Base-by-base conservation (phyloP, 37 sponge, comb jelly and placozoan genomes). In the Crambe crambe region DNA sequence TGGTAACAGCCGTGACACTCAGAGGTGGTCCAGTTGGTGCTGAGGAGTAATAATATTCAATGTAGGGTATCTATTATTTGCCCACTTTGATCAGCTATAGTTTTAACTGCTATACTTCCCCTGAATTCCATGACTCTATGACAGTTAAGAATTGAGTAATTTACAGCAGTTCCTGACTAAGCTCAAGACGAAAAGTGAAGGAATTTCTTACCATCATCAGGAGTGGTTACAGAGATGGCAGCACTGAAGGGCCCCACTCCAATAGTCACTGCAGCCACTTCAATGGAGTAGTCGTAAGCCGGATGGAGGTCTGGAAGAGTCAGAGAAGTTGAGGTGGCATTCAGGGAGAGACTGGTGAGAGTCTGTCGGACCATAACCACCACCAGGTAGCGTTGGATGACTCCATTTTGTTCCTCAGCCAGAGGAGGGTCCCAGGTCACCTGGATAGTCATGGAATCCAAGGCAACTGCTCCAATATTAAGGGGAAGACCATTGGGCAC, bases 251-350 rank as follows among this genome's bases (percentile, higher is more conserved):
- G 86, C 56, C 86, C 80, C 8, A 36, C 18, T 22, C n/a, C 80
- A 0, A 79, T 40, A 9, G 86, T 86, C 23, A 37, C 36, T 21
- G 86, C 86, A 41, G 86, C 74, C 20, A 86, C 74, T 44, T 65
- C 2, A 35, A 72, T 31, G 6, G 23, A 15, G 54, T 86, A 79
- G 56, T 20, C 32, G 42, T 58, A 65, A 62, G 61, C 71, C 10
- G 86, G 86, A 2, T 73, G 74, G 20, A 84, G 70, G 44, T 32
- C 22, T 5, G 57, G 22, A 0, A 75, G 1, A 26, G 59, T 80
- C 3, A 70, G 27, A 26, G n/a, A 22, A 26, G 67, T 75, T 26
- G 15, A 73, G 63, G 38, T 40, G 41, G 42, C 17, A 8, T 61
- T 8, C 27, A 78, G 23, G 21, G 68, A 1, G 23, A 64, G 29